A percentile compares a stretch with the other conserved stretches of the same genome.
Evolutionary conservation across 2,888 invertebrate genomes (phyloP).

Genomic region (Cyclophora albipunctata): DNA sequence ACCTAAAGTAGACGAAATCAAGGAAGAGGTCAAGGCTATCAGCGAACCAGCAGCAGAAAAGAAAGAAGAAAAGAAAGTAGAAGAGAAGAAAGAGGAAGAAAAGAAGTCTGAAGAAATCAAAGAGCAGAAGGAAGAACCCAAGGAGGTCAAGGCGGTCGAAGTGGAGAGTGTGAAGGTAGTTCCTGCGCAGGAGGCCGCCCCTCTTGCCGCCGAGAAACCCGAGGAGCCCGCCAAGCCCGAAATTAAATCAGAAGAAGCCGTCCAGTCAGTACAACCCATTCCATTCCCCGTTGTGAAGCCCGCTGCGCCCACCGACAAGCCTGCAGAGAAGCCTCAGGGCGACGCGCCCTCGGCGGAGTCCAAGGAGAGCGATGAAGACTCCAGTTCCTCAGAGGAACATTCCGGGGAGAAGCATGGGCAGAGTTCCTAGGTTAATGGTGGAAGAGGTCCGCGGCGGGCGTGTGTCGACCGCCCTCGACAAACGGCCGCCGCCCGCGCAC

Average conservation of each 20-base stretch:
- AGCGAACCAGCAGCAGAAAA: conserved; percentile 15
- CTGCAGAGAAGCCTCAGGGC: conserved; percentile 40
- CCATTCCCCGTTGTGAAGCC: conserved; percentile 2
- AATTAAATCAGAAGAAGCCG: neutral
- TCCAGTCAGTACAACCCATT: neutral
- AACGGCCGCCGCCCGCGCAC: conserved; percentile 56
- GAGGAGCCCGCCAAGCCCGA: conserved; percentile 19
- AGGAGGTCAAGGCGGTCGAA: neutral
- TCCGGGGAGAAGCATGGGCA: conserved; percentile 22
- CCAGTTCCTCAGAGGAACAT: conserved; percentile 37
- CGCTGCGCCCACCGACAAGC: conserved; percentile 21
- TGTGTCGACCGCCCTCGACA: conserved; percentile 72
- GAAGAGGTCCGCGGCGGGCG: conserved; percentile 54
- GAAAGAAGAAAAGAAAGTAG: conserved; percentile 1
- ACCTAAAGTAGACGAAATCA: conserved; percentile 2
- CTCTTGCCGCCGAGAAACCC: conserved; percentile 1
- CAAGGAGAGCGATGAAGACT: conserved; percentile 24
- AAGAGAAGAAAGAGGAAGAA: conserved; percentile 15
- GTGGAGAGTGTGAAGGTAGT: neutral
- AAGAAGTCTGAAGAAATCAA: neutral
- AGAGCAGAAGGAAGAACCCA: conserved; percentile 4
- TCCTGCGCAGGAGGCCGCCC: neutral
- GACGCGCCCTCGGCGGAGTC: conserved; percentile 29
- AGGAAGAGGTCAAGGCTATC: neutral
- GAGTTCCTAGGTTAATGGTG: conserved; percentile 42